Conservation (phyloP, 2,888 invertebrate genomes). For the Temnothorax unifasciatus region DNA sequence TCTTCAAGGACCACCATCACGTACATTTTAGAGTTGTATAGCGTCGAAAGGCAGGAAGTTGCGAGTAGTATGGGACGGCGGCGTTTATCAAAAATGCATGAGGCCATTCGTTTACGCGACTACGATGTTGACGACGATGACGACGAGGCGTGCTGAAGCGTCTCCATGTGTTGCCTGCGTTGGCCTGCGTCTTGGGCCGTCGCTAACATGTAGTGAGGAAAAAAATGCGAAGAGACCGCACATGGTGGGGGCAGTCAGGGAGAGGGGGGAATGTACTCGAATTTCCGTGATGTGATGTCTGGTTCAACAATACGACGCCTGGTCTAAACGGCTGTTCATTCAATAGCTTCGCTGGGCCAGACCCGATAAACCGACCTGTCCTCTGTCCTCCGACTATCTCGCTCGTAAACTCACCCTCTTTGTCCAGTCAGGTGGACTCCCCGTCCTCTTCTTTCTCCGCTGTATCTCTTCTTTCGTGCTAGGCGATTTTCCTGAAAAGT, state of each 20-base stretch:
- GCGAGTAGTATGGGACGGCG: constrained; percentile 34
- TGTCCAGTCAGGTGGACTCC: constrained; percentile 12
- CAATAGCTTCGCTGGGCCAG: constrained; percentile 76
- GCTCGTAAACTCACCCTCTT: constrained; percentile 76
- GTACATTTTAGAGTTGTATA: constrained; percentile 49
- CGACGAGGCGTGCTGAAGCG: constrained; percentile 44
- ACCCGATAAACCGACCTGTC: constrained; percentile 80
- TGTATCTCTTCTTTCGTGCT: constrained; percentile 35
- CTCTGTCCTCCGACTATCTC: constrained; percentile 74
- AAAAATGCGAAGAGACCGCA: constrained; percentile 38
- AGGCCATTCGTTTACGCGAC: constrained; percentile 57
- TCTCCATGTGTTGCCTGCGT: constrained; percentile 55
- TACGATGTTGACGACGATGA: constrained; percentile 55
- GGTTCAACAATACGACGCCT: constrained; percentile 78
- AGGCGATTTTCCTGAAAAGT: not conserved
- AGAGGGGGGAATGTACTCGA: constrained; percentile 58
- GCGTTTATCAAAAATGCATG: constrained; percentile 73
- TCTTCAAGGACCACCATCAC: constrained; percentile 61
- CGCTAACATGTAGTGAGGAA: constrained; percentile 26
- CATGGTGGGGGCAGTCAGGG: not conserved
- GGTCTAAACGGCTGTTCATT: constrained; percentile 79
- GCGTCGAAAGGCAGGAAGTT: constrained; percentile 27
- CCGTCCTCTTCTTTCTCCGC: not conserved
- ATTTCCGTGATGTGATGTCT: constrained; percentile 80
- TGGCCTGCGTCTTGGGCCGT: constrained; percentile 19